A percentile compares a stretch with the other conserved stretches of the same genome.
Conservation (phyloP, 2,113 vertebrate genomes). For the Halcyon malimbica region DNA sequence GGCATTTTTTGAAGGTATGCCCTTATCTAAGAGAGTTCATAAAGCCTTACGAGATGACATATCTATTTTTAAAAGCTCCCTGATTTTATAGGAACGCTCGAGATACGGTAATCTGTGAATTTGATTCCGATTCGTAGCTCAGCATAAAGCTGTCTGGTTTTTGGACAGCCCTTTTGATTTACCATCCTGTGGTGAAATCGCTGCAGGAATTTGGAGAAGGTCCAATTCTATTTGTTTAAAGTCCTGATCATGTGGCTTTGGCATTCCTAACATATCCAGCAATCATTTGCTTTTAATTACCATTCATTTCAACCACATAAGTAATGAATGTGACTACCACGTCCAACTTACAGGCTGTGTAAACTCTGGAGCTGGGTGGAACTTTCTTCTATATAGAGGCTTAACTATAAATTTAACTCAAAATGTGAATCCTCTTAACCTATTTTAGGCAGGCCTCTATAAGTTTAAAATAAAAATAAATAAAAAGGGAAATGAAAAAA, state of each 20-base stretch:
- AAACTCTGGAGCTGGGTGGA: conserved; percentile 35
- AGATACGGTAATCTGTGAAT: conserved; percentile 9
- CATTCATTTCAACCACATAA: conserved; percentile 67
- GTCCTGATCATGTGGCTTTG: conserved; percentile 66
- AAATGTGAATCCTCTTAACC: conserved; percentile 55
- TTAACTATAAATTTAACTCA: conserved; percentile 23
- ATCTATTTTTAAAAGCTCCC: conserved; percentile 20
- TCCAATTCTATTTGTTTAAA: conserved; percentile 69
- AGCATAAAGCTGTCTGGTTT: conserved; percentile 57
- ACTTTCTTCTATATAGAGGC: conserved; percentile 29
- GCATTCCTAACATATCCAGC: conserved; percentile 54
- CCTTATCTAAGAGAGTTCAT: conserved; percentile 25
- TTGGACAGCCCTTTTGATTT: conserved; percentile 67
- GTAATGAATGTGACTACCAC: conserved; percentile 57
- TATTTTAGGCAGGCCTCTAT: conserved; percentile 58
- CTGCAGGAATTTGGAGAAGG: conserved; percentile 61
- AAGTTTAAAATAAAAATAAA: conserved; percentile 58
- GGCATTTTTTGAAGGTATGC: conserved; percentile 41
- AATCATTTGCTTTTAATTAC: conserved; percentile 78
- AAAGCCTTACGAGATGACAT: conserved; percentile 20
- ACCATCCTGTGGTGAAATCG: conserved; percentile 49
- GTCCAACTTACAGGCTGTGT: conserved; percentile 3
- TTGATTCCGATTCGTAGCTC: conserved; percentile 30
- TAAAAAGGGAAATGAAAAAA: conserved; percentile 62
- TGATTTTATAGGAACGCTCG: not conserved